These are phyloP conservation scores for Pollenia griseotomentosa DNA, from an alignment of 2,888 invertebrate species.

Conservation along the genomic window DNA sequence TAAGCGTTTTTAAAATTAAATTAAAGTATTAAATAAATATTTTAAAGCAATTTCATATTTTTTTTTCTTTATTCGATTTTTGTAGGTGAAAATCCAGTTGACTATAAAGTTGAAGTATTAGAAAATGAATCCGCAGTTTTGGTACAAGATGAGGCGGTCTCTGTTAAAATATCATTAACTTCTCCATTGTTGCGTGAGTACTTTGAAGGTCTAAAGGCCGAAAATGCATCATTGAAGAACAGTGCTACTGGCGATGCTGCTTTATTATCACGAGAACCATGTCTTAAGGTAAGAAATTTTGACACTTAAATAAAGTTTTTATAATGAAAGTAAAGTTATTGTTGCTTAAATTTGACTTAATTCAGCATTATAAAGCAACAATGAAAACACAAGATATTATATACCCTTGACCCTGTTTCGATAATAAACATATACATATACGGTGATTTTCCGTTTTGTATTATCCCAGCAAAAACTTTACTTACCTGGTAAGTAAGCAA, in stretches of 20 bases:
- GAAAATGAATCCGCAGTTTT: slow-evolving; percentile 93
- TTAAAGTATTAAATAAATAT: not conserved
- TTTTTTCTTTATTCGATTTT: slow-evolving; percentile 73
- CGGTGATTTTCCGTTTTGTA: no score
- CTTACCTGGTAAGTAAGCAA: no score
- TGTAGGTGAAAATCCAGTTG: slow-evolving; percentile 80
- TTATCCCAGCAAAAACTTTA: no score
- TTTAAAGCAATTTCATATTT: not conserved
- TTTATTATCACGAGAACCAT: slow-evolving; percentile 99
- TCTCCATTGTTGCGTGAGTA: slow-evolving; percentile 96
- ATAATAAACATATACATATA: no score
- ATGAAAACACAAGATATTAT: no score
- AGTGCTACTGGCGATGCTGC: slow-evolving; percentile 89
- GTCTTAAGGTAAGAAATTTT: slow-evolving; percentile 86
- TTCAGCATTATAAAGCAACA: no score
- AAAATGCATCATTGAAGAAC: slow-evolving; percentile 86
- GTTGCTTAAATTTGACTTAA: no score
- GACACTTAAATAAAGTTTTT: not conserved
- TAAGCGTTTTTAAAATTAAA: not conserved
- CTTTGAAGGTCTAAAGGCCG: slow-evolving; percentile 74
- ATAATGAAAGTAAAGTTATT: no score
- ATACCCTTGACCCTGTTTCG: no score
- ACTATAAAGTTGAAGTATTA: slow-evolving; percentile 92
- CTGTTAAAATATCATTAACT: slow-evolving; percentile 95
- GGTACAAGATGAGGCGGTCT: slow-evolving; percentile 91